phyloP scores from a whole-genome alignment of 2,113 vertebrate genomes.

The Gadus chalcogrammus region DNA sequence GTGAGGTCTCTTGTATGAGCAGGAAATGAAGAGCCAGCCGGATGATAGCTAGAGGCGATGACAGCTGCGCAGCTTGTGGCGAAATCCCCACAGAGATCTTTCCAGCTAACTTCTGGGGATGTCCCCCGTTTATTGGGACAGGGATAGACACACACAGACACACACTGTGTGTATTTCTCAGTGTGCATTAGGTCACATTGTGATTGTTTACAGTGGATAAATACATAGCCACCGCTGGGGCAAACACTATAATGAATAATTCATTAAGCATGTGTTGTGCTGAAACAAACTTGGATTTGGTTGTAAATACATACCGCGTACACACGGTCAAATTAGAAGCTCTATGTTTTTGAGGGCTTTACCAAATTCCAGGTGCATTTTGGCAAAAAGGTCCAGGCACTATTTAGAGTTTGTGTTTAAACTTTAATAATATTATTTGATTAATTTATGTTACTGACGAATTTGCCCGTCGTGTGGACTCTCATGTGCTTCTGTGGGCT shows the following conservation, averaged over 20 bases:
- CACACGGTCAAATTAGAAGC: no score
- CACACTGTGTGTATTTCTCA: background rate
- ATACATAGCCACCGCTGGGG: background rate
- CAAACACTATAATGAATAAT: background rate
- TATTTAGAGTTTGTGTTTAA: no score
- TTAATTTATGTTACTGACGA: no score
- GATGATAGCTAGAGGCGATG: conserved; percentile 25
- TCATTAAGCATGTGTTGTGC: background rate
- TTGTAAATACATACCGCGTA: background rate
- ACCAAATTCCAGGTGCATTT: no score
- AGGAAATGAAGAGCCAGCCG: conserved; percentile 27
- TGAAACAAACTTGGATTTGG: background rate
- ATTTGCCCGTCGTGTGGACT: background rate
- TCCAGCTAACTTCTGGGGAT: conserved; percentile 39
- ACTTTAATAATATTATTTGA: no score
- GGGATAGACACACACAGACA: background rate
- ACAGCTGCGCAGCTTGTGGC: conserved; percentile 17
- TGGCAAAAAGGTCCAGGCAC: no score
- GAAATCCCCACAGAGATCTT: conserved; percentile 36
- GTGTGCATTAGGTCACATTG: background rate
- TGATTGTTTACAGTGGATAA: background rate
- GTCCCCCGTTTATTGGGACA: conserved; percentile 23
- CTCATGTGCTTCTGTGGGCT: background rate
- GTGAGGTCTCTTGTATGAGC: conserved; percentile 9
- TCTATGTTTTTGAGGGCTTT: no score